A percentile compares a stretch with the other conserved stretches of the same genome.
Conservation (phyloP, 2,797 vertebrate genomes). For the Sarcophilus harrisii region DNA sequence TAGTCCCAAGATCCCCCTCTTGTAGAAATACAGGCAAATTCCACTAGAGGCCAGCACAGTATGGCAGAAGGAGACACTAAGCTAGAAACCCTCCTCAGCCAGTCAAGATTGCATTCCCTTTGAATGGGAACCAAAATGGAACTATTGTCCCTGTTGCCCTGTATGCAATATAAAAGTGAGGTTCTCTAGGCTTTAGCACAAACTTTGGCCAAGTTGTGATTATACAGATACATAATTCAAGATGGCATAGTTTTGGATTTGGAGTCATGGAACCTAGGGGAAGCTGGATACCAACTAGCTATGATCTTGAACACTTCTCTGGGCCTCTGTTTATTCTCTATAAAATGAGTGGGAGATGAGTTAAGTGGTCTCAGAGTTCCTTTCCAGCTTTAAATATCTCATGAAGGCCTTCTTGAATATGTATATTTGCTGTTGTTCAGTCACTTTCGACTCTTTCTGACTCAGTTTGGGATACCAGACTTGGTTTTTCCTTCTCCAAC, state of each 20-base stretch:
- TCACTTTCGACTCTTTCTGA: not conserved
- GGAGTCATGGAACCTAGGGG: not conserved
- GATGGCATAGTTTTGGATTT: not conserved
- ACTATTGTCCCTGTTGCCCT: accelerated
- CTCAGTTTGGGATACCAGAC: not conserved
- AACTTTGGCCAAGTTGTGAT: not conserved
- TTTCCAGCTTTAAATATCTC: conserved; percentile 53
- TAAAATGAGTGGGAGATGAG: not conserved
- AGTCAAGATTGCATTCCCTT: accelerated
- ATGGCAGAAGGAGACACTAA: not conserved
- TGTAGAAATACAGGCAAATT: not conserved
- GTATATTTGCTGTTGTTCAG: conserved; percentile 52
- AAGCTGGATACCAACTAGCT: not conserved
- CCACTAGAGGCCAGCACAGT: conserved; percentile 69
- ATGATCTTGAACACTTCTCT: not conserved
- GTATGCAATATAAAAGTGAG: not conserved
- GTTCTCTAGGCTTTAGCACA: not conserved
- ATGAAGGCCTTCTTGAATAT: conserved; percentile 53
- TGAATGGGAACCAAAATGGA: accelerated
- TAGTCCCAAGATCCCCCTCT: not conserved
- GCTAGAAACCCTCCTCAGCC: accelerated
- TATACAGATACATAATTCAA: not conserved
- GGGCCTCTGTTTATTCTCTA: not conserved
- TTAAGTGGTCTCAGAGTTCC: conserved; percentile 31
- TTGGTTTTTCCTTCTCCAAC: not conserved